Base-by-base conservation (phyloP, 2,113 vertebrate genomes). In the Aspiorhynchus laticeps region DNA sequence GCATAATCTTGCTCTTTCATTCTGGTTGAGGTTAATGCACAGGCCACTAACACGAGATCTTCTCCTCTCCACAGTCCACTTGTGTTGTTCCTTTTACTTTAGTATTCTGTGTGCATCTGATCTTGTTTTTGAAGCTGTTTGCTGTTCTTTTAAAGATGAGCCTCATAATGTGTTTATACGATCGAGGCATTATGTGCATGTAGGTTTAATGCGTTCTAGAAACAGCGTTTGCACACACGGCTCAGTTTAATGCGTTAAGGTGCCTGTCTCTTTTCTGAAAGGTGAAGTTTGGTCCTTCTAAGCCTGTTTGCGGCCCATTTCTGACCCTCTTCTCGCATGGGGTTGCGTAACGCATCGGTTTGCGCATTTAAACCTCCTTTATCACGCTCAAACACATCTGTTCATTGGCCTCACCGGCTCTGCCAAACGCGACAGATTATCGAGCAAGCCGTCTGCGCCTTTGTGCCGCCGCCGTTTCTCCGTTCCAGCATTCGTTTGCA, bases 351-450 rank as follows among this genome's bases (percentile, higher is more conserved):
- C 38, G 12, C 21, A 53, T 41, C 46, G 41, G 41, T 90, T 85
- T n/a, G 31, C 26, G 78, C 89, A 86, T 90, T 89, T 86, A 89
- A 87, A 80, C 88, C 88, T 88, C 79, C 88, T 88, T 89, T 90
- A 90, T 90, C 89, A 76, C 86, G 51, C 87, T 86, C 74, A 14
- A 90, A 87, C 88, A 90, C 89, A 90, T 90, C 87, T 86, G 85
- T 88, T 85, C 87, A 80, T 79, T 86, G 80, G 85, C 74, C 83
- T 85, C 63, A 9, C 26, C 51, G 63, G 73, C 26, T 73, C 78
- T 90, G 89, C 89, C 89, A 90, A 88, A 87, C 53, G 83, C 87
- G 83, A 85, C 85, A 88, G 85, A 88, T 90, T 90, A 90, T 88
- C 74, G 81, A 73, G 85, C 91, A 86, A 88, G 88, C 85, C 80